These are phyloP conservation scores for Leptoteleia sp. DNA, from an alignment of 1,140 invertebrate genomes.

Conservation along the genomic window DNA sequence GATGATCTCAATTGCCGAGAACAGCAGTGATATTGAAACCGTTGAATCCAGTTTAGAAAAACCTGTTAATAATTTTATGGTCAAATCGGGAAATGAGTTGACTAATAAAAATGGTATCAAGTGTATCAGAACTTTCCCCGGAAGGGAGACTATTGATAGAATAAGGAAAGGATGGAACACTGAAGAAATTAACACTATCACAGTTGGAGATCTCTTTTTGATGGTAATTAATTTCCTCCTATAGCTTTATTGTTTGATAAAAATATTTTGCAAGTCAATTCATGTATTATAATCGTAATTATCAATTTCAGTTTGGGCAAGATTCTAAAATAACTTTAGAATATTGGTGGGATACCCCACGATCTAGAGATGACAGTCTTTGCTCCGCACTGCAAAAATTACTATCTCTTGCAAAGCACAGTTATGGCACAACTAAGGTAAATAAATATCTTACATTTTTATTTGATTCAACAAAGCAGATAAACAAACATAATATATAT, in stretches of 20 bases:
- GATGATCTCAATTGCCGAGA: conserved; percentile 67
- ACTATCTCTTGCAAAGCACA: conserved; percentile 83
- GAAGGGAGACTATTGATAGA: conserved; percentile 81
- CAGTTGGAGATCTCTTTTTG: conserved; percentile 94
- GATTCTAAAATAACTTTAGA: conserved; percentile 90
- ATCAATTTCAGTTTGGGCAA: too few relatives aligned
- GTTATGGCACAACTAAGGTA: conserved; percentile 78
- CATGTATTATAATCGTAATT: too few relatives aligned
- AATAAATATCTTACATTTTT: neutral
- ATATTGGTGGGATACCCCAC: conserved; percentile 88
- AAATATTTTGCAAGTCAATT: too few relatives aligned
- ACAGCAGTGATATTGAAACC: conserved; percentile 76
- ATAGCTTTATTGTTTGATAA: neutral
- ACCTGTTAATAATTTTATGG: conserved; percentile 23
- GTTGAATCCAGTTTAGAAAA: conserved; percentile 75
- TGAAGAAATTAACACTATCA: conserved; percentile 87
- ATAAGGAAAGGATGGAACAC: conserved; percentile 90
- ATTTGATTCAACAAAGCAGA: too few relatives aligned
- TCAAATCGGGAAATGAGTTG: conserved; percentile 41
- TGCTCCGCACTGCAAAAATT: conserved; percentile 82
- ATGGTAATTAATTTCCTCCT: conserved; percentile 83
- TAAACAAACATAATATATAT: too few relatives aligned
- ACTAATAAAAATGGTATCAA: conserved; percentile 63
- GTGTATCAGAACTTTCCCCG: conserved; percentile 72
- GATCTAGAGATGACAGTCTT: conserved; percentile 70